Evolutionary conservation across 2,888 invertebrate genomes (phyloP).

Genomic region (Drosophila sordidula): DNA sequence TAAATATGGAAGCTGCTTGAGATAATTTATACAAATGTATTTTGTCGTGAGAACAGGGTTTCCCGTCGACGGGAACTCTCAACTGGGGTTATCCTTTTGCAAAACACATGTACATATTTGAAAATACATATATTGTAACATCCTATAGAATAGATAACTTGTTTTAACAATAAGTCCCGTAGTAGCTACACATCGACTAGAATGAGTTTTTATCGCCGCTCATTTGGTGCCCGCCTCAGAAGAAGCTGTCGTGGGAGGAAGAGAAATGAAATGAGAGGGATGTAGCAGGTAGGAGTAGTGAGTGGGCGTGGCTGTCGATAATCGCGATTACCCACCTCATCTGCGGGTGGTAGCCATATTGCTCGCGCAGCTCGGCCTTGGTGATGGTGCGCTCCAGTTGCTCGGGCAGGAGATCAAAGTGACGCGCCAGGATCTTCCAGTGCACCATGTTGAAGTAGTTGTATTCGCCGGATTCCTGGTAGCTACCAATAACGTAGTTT

Average conservation of each 20-base stretch:
- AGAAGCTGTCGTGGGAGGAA: neutral
- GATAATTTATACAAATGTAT: neutral
- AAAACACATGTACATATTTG: neutral
- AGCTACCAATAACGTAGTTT: conserved; percentile 29
- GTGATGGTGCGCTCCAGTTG: conserved; percentile 59
- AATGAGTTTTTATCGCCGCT: neutral
- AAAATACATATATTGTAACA: neutral
- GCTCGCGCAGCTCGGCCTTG: conserved; percentile 49
- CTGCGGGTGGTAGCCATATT: conserved; percentile 61
- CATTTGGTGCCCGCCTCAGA: conserved; percentile 1
- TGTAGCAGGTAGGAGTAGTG: neutral
- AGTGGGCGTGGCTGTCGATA: neutral
- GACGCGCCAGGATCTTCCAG: conserved; percentile 55
- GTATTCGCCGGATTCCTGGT: conserved; percentile 59
- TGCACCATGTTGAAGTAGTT: conserved; percentile 65
- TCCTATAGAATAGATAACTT: neutral
- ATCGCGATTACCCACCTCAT: conserved; percentile 42
- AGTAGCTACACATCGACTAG: neutral
- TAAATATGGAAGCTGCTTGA: neutral
- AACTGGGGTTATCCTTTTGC: neutral
- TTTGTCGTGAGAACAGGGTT: too few species aligned
- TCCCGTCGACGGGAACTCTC: too few species aligned
- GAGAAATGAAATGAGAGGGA: neutral
- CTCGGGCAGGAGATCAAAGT: conserved; percentile 50
- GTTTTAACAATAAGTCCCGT: neutral